Base-by-base conservation (phyloP, 1,140 invertebrate species). In the Drosophila mayri region DNA sequence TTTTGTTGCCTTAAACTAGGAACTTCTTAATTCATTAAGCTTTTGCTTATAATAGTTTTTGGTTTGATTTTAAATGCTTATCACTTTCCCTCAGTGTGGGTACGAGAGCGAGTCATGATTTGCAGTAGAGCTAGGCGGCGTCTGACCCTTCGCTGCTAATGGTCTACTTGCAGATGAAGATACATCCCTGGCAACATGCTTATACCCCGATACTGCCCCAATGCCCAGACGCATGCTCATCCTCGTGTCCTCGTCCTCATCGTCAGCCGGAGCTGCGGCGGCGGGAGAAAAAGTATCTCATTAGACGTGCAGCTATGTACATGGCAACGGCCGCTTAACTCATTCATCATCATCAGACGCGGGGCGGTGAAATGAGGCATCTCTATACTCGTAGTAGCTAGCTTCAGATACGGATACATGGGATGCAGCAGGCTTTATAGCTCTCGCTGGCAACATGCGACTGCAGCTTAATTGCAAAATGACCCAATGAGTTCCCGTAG, bases 291-390 rank as follows among this genome's bases (percentile, higher is more conserved):
- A 88, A 88, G 80, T 88, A 88, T 84, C 84, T 90, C 80, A 88
- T 88, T 88, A 88, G 84, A 88, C 61, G 82, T 67, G 74, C 65
- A 80, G 71, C 67, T 74, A n/a, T n/a, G n/a, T n/a, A 85, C 77
- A 85, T 81, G 73, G 85, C 84, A 90, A 84, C 65, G 80, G 84
- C 85, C 84, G 84, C 80, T 88, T 84, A 84, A 90, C 84, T 90
- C 84, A 88, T 88, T 88, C 84, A 88, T 88, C 84, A 88, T 88
- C 84, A 90, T 88, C 84, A 90, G 61, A 66, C 64, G 32, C 54
- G 32, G 62, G 50, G 50, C 40, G 49, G 58, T 35, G 58, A 47
- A 20, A 16, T 30, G 55, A 44, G 28, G 44, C 44, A 16, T 41
- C 60, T 25, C 60, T 25, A 50, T 40, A 32, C 32, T 35, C 43